A percentile compares a stretch with the other conserved stretches of the same genome.
phyloP scores from a whole-genome alignment of 2,113 vertebrate species.

The Gorsachius goisagi region DNA sequence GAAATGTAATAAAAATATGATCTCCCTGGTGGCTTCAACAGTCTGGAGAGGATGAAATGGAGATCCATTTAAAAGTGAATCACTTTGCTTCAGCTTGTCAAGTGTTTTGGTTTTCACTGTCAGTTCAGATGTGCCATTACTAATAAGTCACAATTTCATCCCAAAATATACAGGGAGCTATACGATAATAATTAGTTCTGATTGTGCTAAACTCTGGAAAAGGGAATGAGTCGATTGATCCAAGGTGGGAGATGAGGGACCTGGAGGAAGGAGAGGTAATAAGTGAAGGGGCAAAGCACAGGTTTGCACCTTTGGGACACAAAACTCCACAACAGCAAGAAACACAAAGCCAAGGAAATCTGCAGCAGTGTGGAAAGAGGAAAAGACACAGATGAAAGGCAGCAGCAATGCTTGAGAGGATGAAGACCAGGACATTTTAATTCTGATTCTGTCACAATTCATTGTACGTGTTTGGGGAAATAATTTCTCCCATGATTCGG shows the following conservation, averaged over 20 bases:
- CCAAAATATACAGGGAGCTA: background rate
- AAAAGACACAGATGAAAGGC: background rate
- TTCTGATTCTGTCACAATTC: background rate
- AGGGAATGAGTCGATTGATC: background rate
- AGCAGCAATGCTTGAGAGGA: background rate
- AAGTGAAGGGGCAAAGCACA: background rate
- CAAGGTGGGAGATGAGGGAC: background rate
- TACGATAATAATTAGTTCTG: background rate
- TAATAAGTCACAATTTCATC: background rate
- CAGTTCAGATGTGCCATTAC: background rate
- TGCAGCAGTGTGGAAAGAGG: background rate
- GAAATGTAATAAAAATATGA: background rate
- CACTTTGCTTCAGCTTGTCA: background rate
- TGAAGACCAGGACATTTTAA: background rate
- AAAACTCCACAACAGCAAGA: background rate
- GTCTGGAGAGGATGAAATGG: background rate
- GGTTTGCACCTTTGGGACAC: background rate
- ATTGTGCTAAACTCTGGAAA: background rate
- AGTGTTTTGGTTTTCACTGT: background rate
- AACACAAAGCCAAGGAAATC: background rate
- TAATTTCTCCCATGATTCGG: background rate
- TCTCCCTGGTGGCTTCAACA: background rate
- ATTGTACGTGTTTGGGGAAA: background rate
- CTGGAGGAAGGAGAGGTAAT: background rate
- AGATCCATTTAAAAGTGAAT: background rate